Evolutionary conservation across 2,113 vertebrate genomes (phyloP).

Genomic region (Mobula hypostoma): DNA sequence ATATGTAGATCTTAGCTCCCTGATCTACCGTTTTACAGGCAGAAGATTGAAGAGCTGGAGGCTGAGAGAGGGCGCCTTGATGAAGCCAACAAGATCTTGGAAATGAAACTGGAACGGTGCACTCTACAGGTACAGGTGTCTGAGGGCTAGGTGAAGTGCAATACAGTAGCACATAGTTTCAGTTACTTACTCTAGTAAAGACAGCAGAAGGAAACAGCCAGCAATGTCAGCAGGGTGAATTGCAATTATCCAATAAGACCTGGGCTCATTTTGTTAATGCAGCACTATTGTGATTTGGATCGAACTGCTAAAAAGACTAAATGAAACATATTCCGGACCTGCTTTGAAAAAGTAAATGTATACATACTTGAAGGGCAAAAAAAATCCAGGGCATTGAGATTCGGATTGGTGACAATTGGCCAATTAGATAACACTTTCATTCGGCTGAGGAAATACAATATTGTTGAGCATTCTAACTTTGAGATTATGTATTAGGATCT

Average conservation of each 20-base stretch:
- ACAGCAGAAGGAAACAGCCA: background rate
- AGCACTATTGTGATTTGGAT: background rate
- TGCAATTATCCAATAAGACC: background rate
- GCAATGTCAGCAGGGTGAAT: background rate
- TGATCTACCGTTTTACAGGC: conserved; percentile 51
- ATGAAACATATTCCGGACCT: background rate
- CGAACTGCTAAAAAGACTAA: background rate
- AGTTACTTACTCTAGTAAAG: background rate
- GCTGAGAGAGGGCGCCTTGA: conserved; percentile 69
- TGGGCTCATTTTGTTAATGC: background rate
- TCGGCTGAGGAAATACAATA: background rate
- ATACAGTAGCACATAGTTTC: background rate
- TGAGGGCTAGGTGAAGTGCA: background rate
- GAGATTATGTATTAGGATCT: background rate
- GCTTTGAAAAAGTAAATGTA: background rate
- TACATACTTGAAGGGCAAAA: background rate
- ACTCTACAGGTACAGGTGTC: conserved; percentile 68
- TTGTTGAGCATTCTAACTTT: background rate
- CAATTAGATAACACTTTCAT: background rate
- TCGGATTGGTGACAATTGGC: background rate
- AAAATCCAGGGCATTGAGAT: background rate
- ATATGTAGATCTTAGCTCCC: background rate
- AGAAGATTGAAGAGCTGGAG: conserved; percentile 89
- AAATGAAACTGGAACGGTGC: conserved; percentile 76
- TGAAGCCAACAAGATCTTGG: conserved; percentile 71